Conservation (phyloP, 2,113 vertebrate genomes). For the Maccullochella peelii region DNA sequence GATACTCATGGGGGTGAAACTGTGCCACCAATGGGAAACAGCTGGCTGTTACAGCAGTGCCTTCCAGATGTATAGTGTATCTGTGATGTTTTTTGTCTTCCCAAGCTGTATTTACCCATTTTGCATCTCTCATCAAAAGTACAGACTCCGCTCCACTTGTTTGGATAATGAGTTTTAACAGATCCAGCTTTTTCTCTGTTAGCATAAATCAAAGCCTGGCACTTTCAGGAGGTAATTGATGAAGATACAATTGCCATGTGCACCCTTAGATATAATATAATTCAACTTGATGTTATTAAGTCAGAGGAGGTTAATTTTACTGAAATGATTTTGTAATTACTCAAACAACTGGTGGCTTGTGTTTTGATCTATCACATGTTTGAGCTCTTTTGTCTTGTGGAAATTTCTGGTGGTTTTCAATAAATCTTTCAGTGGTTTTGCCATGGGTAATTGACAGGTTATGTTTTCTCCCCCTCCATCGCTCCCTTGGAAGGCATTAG, state of each 20-base stretch:
- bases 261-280: constrained; percentile 31
- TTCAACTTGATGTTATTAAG: constrained; percentile 32
- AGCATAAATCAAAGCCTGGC: constrained; percentile 61
- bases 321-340: constrained; percentile 52
- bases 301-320: constrained; percentile 52
- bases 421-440: constrained; percentile 64
- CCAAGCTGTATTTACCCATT: constrained; percentile 20
- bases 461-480: constrained; percentile 66
- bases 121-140: constrained; percentile 23
- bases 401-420: constrained; percentile 55
- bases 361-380: constrained; percentile 52
- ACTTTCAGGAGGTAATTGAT: constrained; percentile 49
- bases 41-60: neutral
- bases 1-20: constrained; percentile 10
- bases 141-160: constrained; percentile 20
- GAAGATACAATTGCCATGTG: constrained; percentile 38
- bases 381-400: constrained; percentile 49
- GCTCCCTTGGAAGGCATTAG: constrained; percentile 68
- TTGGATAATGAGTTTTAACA: constrained; percentile 62
- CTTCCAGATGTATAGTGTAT: constrained; percentile 10
- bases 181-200: constrained; percentile 38
- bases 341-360: constrained; percentile 36
- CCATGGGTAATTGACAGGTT: constrained; percentile 75
- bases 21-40: neutral
- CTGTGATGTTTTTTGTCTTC: neutral